Base-by-base conservation (phyloP, 2,888 invertebrate species). In the Acheta domesticus region DNA sequence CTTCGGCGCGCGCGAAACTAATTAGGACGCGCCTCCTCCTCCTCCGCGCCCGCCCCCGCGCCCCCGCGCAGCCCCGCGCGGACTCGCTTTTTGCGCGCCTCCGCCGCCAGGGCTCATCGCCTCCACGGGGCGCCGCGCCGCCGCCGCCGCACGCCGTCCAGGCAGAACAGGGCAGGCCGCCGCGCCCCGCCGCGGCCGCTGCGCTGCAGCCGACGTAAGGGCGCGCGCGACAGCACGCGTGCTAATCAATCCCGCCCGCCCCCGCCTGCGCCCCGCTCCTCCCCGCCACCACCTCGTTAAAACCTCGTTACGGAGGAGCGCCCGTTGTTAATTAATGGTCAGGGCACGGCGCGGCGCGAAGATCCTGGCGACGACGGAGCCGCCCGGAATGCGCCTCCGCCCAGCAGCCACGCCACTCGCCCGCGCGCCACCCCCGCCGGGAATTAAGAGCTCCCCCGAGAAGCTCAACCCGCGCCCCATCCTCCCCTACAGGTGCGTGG, bases 311-410 rank as follows among this genome's bases (percentile, higher is more conserved):
- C 62, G 62, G 16, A 19, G 62, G 14, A n/a, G 16, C 62, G 62
- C 16, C 62, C 62, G 62, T n/a, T 62, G 62, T 62, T 62, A 62
- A 62, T 62, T 62, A 62, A 62, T 62, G 62, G 62, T 62, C 62
- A 62, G 16, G 16, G 62, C 62, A 11, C 14, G n/a, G 16, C 14
- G 62, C 62, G 16, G 62, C 62, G 62, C 62, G 16, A 62, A 62
- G 62, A 62, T 62, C 62, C 36, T 36, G 8, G 36, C 36, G 36
- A 36, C 36, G 36, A 36, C 36, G 36, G 36, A 36, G 36, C 36
- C 8, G 36, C 36, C 62, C 62, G n/a, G 8, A 62, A 62, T n/a
- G 14, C 62, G 62, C 62, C 14, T 19, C 14, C 62, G 62, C 62
- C n/a, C n/a, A 62, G 62, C 62, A 62, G n/a, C 62, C 62, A 1